Evolutionary conservation across 2,113 vertebrate species (phyloP).

Genomic region (Eulemur rufifrons): DNA sequence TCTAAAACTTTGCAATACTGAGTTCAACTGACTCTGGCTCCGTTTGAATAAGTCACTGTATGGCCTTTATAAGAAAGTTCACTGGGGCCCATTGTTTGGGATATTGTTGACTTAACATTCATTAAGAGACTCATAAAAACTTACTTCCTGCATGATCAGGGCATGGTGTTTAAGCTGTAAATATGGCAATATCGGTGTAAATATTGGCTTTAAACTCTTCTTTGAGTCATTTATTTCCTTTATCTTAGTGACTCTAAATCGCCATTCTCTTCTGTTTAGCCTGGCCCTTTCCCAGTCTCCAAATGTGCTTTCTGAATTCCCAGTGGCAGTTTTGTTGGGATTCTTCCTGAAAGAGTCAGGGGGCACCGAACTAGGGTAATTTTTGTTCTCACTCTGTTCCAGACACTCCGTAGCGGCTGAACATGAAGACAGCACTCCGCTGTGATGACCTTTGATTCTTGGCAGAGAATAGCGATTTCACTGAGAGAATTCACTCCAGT

Average conservation of each 20-base stretch:
- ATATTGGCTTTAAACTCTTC: constrained; percentile 79
- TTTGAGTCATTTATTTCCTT: constrained; percentile 81
- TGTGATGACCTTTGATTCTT: constrained; percentile 74
- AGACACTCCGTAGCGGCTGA: constrained; percentile 72
- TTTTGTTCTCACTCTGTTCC: constrained; percentile 80
- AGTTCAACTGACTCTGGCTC: not conserved
- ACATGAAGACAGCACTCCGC: constrained; percentile 67
- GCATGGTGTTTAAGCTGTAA: constrained; percentile 81
- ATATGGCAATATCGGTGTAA: constrained; percentile 80
- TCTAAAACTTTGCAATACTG: not conserved
- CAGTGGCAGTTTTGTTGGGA: constrained; percentile 68
- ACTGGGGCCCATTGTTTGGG: constrained; percentile 76
- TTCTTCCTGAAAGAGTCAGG: constrained; percentile 75
- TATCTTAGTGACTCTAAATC: constrained; percentile 74
- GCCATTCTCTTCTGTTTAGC: constrained; percentile 70
- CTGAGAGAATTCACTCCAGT: constrained; percentile 68
- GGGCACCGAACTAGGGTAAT: constrained; percentile 56
- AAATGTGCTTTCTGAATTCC: constrained; percentile 73
- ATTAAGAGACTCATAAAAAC: constrained; percentile 79
- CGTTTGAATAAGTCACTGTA: constrained; percentile 42
- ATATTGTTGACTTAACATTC: constrained; percentile 80
- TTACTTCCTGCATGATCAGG: constrained; percentile 74
- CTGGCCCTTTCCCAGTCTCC: constrained; percentile 75
- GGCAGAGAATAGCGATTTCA: constrained; percentile 49
- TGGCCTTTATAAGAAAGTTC: constrained; percentile 69